Evolutionary conservation across 2,888 invertebrate species (phyloP), one percentile per base, ranked within the genome.

Genomic region (Agrilus cyanescens): DNA sequence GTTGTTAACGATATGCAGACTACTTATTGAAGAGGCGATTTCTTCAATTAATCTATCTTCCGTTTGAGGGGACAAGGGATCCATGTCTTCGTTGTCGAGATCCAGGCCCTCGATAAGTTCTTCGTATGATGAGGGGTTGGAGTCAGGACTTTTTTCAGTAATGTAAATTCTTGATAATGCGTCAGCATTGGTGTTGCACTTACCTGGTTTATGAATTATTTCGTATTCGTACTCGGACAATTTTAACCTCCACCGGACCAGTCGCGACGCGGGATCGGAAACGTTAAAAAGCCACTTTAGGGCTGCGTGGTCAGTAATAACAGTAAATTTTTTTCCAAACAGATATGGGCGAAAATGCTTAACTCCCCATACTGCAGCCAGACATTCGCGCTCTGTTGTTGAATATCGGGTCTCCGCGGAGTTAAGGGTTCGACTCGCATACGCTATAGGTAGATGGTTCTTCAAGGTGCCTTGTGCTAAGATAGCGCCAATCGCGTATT

Each of bases 261-360:
- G 31, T 16, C 47, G 25, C 1, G 47, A 46, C 2, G 41, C 39
- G 4, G 49, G 49, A 33, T 50, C 50, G 14, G 45, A 49, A 3
- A 45, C 32, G 8, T 36, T 32, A 12, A 45, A 16, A 1, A 53
- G 37, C 48, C 50, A 55, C 8, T 37, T 18, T 29, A 54, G 32
- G 2, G 53, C 48, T 35, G 37, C 32, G 35, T 55, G 55, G 44
- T 56, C 56, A 1, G 51, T 55, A 4, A 52, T 46, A 7, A 57
- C 36, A 8, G 16, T 46, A 16, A 57, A 55, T 25, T 46, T 42
- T 14, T 45, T 40, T 10, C 56, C 56, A 31, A 48, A 49, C 1
- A 57, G 16, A 41, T 56, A 56, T 12, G 50, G 48, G 30, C 50
- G 25, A 38, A 51, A 56, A 39, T 50, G 45, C 32, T 52, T 50